These are phyloP conservation scores for Dromaius novaehollandiae DNA, from an alignment of 2,113 vertebrate genomes.

Conservation along the genomic window DNA sequence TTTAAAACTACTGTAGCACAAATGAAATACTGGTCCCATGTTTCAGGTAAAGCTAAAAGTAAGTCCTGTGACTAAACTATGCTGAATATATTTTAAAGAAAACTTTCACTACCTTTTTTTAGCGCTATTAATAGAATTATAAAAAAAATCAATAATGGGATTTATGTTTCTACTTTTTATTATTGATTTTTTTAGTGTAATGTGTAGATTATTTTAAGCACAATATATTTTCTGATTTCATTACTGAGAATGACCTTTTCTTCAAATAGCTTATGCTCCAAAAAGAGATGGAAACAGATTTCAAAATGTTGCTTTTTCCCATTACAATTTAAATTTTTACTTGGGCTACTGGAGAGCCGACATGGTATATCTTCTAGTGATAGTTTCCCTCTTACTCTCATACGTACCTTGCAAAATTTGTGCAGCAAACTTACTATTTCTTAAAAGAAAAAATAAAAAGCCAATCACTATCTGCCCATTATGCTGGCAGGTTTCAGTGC, in stretches of 20 bases:
- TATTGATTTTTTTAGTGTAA: conserved; percentile 9
- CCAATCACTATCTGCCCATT: background rate
- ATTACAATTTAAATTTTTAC: background rate
- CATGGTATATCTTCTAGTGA: background rate
- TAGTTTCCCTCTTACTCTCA: background rate
- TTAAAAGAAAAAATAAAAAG: background rate
- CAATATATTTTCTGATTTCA: background rate
- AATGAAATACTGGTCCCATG: background rate
- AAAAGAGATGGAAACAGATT: background rate
- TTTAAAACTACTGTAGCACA: background rate
- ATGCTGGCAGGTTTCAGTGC: background rate
- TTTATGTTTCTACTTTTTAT: conserved; percentile 1
- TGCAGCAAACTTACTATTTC: background rate
- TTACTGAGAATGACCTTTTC: background rate
- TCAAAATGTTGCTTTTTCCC: background rate
- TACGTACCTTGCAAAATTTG: background rate
- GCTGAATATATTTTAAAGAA: background rate
- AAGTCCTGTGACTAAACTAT: background rate
- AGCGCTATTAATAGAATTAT: background rate
- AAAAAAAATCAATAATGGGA: background rate
- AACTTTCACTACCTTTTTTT: background rate
- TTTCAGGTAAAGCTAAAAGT: background rate
- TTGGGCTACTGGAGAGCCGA: background rate
- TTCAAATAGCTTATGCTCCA: background rate
- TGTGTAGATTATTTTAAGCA: background rate